These are phyloP conservation scores for Melanotaenia maccullochi DNA, from an alignment of 2,797 vertebrate species.

Conservation along the genomic window DNA sequence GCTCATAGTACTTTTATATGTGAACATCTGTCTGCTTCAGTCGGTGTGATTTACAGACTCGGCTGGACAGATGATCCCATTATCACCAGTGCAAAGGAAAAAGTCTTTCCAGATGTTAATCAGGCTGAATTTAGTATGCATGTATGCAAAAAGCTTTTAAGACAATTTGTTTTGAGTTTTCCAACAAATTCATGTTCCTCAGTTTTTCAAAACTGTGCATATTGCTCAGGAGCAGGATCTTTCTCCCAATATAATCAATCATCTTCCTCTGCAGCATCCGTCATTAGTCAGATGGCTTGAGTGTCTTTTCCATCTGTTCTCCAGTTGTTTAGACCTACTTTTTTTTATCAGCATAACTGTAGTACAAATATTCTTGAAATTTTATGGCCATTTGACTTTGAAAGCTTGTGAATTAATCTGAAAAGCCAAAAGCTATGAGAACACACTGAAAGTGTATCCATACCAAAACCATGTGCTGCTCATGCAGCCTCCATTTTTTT, in stretches of 20 bases:
- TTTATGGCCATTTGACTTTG: not conserved
- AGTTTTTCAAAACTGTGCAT: no score
- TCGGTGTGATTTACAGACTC: conserved; percentile 9
- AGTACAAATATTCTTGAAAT: no score
- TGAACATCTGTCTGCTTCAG: not conserved
- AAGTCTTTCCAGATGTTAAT: conserved; percentile 41
- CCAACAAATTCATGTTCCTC: no score
- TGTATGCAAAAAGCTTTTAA: not conserved
- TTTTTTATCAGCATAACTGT: no score
- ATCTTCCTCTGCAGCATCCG: no score
- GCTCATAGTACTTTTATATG: not conserved
- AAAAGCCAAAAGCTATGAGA: not conserved
- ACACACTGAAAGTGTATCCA: not conserved
- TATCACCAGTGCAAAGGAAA: conserved; percentile 8
- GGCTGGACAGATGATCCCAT: conserved; percentile 15
- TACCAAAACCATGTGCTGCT: not conserved
- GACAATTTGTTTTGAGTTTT: no score
- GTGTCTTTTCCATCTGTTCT: no score
- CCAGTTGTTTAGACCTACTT: no score
- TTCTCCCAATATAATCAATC: no score
- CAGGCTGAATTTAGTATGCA: not conserved
- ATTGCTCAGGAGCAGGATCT: no score
- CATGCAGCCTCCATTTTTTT: not conserved
- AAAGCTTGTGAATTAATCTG: not conserved
- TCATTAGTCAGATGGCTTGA: no score